phyloP scores from a whole-genome alignment of 2,888 invertebrate species.

The Oxyscelio sp. region DNA sequence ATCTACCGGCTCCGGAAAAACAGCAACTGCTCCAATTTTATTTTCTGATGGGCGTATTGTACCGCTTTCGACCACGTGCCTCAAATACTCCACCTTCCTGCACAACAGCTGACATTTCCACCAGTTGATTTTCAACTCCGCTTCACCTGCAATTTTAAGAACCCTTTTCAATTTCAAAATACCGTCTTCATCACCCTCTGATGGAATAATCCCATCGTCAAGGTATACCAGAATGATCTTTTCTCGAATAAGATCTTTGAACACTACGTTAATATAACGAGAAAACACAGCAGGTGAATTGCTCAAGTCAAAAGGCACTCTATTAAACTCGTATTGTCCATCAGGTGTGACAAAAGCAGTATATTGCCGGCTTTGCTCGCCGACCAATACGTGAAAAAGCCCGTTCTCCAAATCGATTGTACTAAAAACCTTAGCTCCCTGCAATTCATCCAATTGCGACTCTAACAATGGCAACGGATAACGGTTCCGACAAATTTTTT shows the following conservation, averaged over 20 bases:
- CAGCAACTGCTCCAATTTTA: background rate
- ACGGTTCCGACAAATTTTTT: constrained; percentile 59
- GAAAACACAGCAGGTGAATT: constrained; percentile 69
- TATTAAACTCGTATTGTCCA: too few species aligned
- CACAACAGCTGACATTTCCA: constrained; percentile 2
- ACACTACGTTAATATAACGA: constrained; percentile 59
- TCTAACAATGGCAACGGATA: constrained; percentile 71
- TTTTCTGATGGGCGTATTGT: background rate
- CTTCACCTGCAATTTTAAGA: constrained; percentile 55
- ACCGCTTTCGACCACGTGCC: background rate
- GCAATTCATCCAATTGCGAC: constrained; percentile 57
- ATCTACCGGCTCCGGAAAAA: background rate
- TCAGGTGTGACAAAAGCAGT: constrained; percentile 70
- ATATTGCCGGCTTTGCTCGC: constrained; percentile 52
- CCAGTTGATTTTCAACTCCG: constrained; percentile 43
- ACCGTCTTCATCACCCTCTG: constrained; percentile 19
- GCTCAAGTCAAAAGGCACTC: constrained; percentile 70
- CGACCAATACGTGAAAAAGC: constrained; percentile 68
- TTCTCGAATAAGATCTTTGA: constrained; percentile 43
- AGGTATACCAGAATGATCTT: constrained; percentile 53
- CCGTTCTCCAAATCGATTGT: constrained; percentile 69
- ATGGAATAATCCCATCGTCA: constrained; percentile 61
- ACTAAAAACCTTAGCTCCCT: constrained; percentile 57
- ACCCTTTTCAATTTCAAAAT: constrained; percentile 45
- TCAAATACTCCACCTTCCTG: constrained; percentile 7